Evolutionary conservation across 2,888 invertebrate species (phyloP), one percentile per base, ranked within the genome.

Genomic region (Luperina testacea): DNA sequence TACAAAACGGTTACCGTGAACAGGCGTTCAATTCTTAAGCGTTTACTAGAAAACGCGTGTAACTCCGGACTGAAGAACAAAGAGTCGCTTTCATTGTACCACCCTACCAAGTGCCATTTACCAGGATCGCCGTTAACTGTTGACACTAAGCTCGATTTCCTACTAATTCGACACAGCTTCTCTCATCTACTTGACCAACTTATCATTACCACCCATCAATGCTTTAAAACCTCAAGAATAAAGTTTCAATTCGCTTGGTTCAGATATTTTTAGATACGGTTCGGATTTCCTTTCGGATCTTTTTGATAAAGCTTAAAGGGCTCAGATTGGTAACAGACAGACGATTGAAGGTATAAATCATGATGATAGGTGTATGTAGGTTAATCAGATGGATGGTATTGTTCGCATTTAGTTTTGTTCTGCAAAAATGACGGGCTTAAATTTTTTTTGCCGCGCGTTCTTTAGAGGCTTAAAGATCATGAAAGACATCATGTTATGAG

Each of bases 121-220:
- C 82, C 81, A 75, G 84, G 84, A 88, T 88, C 82, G 77, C 94
- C 95, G 93, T 95, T 94, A 95, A 95, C 95, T 95, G 96, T 95
- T 96, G 96, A 96, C 96, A 95, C 95, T 96, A 95, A 96, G 95
- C 87, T 94, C 95, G 93, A 95, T 95, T 95, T 95, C 94, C 92
- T 95, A 94, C 94, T 91, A 88, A 94, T 96, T 95, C 92, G 95
- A 91, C 89, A 90, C 93, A 94, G 92, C 92, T 92, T 93, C 94
- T 95, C 94, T 93, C 93, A 94, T 93, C 93, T 93, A 87, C 91
- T 85, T 85, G 86, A 92, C 92, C 87, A 91, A 88, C 75, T 85
- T 90, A 83, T 81, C 61, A 65, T 57, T 61, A 87, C 74, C 81
- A 80, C 64, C 24, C 11, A 48, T 48, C 48, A 48, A 48, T 48